Evolutionary conservation across 2,113 vertebrate genomes (phyloP), one percentile per base, ranked within the genome.

Genomic region (Chitala chitala): DNA sequence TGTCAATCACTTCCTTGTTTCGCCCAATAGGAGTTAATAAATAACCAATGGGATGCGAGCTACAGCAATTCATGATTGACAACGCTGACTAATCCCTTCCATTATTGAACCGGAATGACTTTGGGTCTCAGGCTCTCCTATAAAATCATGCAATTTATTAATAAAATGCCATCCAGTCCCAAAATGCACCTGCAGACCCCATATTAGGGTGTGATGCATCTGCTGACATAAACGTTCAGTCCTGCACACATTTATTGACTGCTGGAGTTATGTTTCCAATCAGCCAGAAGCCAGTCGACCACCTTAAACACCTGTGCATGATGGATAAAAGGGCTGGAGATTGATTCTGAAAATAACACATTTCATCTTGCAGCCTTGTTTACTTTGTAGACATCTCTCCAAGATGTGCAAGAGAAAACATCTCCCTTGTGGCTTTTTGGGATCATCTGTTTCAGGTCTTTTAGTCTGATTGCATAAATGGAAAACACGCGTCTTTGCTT

Each of bases 81-180:
- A 17, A 31, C 20, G 56, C 29, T 31, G 12, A 31, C 5, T 59
- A 59, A 59, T 31, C 56, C 56, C 56, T 31, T 31, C 56, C 29
- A 59, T 59, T 59, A 59, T 29, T 59, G 17, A 33, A 59, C n/a
- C n/a, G n/a, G n/a, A n/a, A n/a, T n/a, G n/a, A n/a, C n/a, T 59
- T 10, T 59, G 29, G 7, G 24, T 15, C 12, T 1, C 17, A 31
- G 56, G 56, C 56, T 59, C 29, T 31, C 33, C 29, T 31, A 33
- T 59, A 59, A 59, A 59, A 33, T 31, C 56, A 33, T 59, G 13
- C 33, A 59, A 31, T 59, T 33, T 50, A 15, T 59, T 59, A 59
- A 59, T 59, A 24, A 59, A 59, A 29, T 1, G 26, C 12, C 26
- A 31, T 59, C 26, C 10, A n/a, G n/a, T n/a, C n/a, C 56, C 56